Percentiles rank a stretch among this genome's conserved stretches.
Evolutionary conservation across 2,113 vertebrate species (phyloP).

Genomic region (Panthera uncia): DNA sequence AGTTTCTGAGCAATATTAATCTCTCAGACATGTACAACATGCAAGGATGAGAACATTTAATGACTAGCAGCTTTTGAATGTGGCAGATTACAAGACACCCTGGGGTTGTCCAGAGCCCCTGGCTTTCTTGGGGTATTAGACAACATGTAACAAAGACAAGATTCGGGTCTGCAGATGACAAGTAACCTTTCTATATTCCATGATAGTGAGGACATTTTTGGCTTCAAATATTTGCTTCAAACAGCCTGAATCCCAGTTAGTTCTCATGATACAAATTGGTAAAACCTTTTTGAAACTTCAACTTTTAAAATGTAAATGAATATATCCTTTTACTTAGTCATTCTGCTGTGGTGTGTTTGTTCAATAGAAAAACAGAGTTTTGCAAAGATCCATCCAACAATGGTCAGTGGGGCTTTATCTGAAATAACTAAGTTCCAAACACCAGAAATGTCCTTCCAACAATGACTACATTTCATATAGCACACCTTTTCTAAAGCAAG

Average conservation of each 20-base stretch:
- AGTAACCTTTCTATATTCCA: neutral
- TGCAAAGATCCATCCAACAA: neutral
- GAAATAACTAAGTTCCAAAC: neutral
- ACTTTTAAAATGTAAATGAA: neutral
- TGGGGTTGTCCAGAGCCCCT: neutral
- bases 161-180: neutral
- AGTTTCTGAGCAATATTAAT: neutral
- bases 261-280: neutral
- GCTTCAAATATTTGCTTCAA: neutral
- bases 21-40: neutral
- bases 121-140: neutral
- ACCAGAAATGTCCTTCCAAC: neutral
- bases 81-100: neutral
- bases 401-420: neutral
- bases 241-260: neutral
- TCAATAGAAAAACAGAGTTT: neutral
- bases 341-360: neutral
- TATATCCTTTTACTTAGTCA: neutral
- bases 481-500: neutral
- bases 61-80: neutral
- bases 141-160: neutral
- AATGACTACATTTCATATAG: neutral
- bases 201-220: neutral
- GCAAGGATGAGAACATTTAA: neutral
- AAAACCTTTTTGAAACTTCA: neutral